Conservation (phyloP, 2,113 vertebrate genomes). For the Nesospiza acunhae region DNA sequence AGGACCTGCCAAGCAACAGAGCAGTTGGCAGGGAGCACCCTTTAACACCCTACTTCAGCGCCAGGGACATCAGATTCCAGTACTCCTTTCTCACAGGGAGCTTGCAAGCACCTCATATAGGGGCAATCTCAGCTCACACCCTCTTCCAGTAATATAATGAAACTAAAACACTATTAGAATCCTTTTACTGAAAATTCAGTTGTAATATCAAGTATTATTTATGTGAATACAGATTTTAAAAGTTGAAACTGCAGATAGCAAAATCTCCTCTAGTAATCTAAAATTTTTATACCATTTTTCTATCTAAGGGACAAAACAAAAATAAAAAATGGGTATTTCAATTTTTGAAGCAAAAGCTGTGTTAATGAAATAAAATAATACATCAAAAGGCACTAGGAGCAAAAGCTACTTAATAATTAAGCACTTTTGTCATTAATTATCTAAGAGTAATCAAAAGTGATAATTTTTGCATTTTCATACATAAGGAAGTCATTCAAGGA, state of each 20-base stretch:
- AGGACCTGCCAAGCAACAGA: not conserved
- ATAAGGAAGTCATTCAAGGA: not conserved
- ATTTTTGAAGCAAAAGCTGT: not conserved
- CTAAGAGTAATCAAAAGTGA: constrained; percentile 13
- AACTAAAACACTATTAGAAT: not conserved
- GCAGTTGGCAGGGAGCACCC: not conserved
- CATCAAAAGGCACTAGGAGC: not conserved
- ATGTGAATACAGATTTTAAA: not conserved
- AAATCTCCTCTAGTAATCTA: not conserved
- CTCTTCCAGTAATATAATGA: not conserved
- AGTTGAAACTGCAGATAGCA: not conserved
- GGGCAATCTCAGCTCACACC: not conserved
- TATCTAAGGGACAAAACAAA: not conserved
- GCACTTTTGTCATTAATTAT: not conserved
- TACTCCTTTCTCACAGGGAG: not conserved
- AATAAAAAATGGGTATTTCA: not conserved
- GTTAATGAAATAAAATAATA: not conserved
- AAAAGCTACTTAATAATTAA: not conserved
- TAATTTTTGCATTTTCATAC: not conserved
- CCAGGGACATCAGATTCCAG: not conserved
- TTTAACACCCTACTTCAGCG: not conserved
- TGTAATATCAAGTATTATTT: not conserved
- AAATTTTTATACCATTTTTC: not conserved
- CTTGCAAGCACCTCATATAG: not conserved
- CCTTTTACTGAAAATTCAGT: not conserved